These are phyloP conservation scores for Allobates femoralis DNA, from an alignment of 2,797 vertebrate genomes.

Conservation along the genomic window DNA sequence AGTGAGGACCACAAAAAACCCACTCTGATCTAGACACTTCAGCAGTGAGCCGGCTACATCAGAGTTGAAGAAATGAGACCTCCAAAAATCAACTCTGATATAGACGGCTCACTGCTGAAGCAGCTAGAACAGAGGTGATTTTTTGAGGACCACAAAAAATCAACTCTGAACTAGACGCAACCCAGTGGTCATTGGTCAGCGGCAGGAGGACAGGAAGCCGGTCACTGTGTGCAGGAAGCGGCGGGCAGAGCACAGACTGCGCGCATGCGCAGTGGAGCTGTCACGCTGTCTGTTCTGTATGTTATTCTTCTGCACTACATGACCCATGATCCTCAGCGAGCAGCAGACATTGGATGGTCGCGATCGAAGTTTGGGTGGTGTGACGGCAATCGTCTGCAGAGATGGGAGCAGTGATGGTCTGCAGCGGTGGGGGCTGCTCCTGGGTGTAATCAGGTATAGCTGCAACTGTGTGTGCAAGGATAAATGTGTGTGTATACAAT, in stretches of 20 bases:
- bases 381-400: neutral
- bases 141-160: no score
- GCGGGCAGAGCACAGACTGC: neutral
- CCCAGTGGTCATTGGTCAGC: constrained; percentile 1
- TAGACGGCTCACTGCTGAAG: no score
- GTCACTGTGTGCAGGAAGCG: neutral
- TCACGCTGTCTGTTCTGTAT: no score
- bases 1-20: no score
- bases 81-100: no score
- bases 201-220: neutral
- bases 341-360: neutral
- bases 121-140: no score
- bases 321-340: constrained; percentile 35
- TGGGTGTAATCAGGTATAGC: neutral
- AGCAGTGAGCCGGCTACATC: no score
- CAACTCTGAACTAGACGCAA: no score
- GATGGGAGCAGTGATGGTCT: neutral
- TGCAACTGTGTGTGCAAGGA: neutral
- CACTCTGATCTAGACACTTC: no score
- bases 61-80: no score
- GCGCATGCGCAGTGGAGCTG: neutral
- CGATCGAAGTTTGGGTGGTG: constrained; percentile 7
- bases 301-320: neutral
- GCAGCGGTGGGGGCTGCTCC: neutral
- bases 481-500: no score